Evolutionary conservation across 2,113 vertebrate species (phyloP), one percentile per base, ranked within the genome.

Genomic region (Puffinus mauretanicus): DNA sequence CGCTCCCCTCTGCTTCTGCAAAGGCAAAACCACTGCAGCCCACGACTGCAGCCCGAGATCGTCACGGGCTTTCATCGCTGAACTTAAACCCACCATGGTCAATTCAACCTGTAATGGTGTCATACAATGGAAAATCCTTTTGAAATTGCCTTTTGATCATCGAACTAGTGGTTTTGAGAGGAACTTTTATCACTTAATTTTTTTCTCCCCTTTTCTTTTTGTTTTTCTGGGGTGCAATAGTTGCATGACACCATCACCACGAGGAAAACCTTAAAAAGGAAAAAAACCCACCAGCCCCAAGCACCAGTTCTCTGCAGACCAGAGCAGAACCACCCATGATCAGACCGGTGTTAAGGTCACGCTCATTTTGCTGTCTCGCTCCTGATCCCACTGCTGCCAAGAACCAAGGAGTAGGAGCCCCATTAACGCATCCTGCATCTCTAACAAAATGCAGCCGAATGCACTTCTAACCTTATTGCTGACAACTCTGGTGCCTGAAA

Each of bases 1-100:
- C 2, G 4, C 11, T 80, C 5, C 36, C 6, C 2, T 0, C 9
- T n/a, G 13, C 34, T 7, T 5, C 88, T 6, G 54, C 36, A 8
- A 46, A 88, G 62, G 76, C 4, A 40, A 78, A 89, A 11, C 24
- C 54, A 7, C 20, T 2, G 2, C 65, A 55, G 58, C 38, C 64
- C 25, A 6, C 1, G 2, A 3, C 4, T 4, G 47, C 27, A 8
- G 4, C n/a, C 40, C 0, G 13, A 40, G 52, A 6, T 14, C 6
- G 1, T 32, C 26, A 1, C 1, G 5, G 38, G 52, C 20, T 42
- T 44, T 24, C 40, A 7, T 13, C 2, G 0, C 57, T 1, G 22
- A 42, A 8, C 34, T 38, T 65, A 13, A 77, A 52, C 36, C 58
- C 62, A 9, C 36, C 34, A 0, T 0, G 1, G 22, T 44, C 29